These are phyloP conservation scores for Microctonus aethiopoides DNA, from an alignment of 2,888 invertebrate genomes.

Conservation along the genomic window DNA sequence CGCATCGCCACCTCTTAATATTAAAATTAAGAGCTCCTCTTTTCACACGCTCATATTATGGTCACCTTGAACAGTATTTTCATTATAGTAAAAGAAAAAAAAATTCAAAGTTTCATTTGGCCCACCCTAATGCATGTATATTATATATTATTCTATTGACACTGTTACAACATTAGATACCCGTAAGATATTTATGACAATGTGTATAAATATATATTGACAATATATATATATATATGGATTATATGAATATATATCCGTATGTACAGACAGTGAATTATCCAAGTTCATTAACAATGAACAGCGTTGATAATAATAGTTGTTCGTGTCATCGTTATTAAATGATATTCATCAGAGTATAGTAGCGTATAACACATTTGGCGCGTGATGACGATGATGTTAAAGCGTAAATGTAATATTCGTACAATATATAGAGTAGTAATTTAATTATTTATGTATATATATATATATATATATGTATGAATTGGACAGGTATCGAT, in stretches of 20 bases:
- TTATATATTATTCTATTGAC: too few relatives aligned
- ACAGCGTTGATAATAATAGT: constrained; percentile 6
- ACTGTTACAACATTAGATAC: too few relatives aligned
- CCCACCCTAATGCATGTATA: too few relatives aligned
- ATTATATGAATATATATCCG: neutral
- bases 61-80: too few relatives aligned
- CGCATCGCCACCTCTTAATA: too few relatives aligned
- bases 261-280: neutral
- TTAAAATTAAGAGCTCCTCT: too few relatives aligned
- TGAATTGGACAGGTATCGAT: neutral
- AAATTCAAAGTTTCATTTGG: too few relatives aligned
- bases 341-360: constrained; percentile 19
- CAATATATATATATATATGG: too few relatives aligned
- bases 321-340: constrained; percentile 11
- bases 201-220: too few relatives aligned
- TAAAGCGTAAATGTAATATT: constrained; percentile 27
- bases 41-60: too few relatives aligned
- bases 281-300: neutral
- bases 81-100: too few relatives aligned
- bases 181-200: too few relatives aligned
- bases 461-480: neutral
- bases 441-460: neutral
- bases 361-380: neutral
- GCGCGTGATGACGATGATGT: neutral
- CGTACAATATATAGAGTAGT: neutral